phyloP scores from a whole-genome alignment of 2,113 vertebrate species.

The Crotophaga sulcirostris region DNA sequence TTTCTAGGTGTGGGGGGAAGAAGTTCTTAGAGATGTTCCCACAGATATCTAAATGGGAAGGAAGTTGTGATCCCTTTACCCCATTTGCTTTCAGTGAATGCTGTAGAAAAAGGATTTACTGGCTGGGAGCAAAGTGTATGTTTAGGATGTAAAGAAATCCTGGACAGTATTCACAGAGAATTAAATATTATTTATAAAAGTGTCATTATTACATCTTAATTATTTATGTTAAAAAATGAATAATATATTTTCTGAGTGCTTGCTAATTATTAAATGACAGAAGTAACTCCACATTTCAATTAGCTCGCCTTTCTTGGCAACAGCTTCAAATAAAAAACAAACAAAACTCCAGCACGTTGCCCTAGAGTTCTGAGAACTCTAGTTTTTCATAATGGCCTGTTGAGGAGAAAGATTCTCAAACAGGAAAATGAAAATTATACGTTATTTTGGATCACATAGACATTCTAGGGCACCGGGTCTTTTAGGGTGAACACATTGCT shows the following conservation, averaged over 20 bases:
- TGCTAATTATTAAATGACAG: slow-evolving; percentile 70
- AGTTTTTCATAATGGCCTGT: slow-evolving; percentile 16
- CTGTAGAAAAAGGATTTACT: slow-evolving; percentile 28
- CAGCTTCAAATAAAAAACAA: slow-evolving; percentile 39
- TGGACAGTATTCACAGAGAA: slow-evolving; percentile 57
- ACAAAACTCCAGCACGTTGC: not conserved
- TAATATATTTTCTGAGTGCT: slow-evolving; percentile 61
- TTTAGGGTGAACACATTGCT: not conserved
- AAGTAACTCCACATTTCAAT: slow-evolving; percentile 56
- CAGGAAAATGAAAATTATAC: slow-evolving; percentile 10
- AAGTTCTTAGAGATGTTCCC: slow-evolving; percentile 46
- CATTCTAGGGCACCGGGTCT: not conserved
- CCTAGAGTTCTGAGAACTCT: slow-evolving; percentile 22
- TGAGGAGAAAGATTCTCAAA: not conserved
- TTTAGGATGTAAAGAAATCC: slow-evolving; percentile 48
- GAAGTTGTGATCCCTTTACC: slow-evolving; percentile 33
- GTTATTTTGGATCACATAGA: not conserved
- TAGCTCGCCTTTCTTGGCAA: slow-evolving; percentile 48
- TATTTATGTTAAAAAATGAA: slow-evolving; percentile 62
- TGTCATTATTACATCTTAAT: slow-evolving; percentile 58
- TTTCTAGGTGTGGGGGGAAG: not conserved
- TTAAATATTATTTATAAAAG: slow-evolving; percentile 61
- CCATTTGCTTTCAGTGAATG: not conserved
- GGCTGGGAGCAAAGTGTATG: slow-evolving; percentile 32
- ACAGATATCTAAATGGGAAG: slow-evolving; percentile 54